These are phyloP conservation scores for Chinchilla lanigera DNA, from an alignment of 2,113 vertebrate genomes.

Conservation along the genomic window DNA sequence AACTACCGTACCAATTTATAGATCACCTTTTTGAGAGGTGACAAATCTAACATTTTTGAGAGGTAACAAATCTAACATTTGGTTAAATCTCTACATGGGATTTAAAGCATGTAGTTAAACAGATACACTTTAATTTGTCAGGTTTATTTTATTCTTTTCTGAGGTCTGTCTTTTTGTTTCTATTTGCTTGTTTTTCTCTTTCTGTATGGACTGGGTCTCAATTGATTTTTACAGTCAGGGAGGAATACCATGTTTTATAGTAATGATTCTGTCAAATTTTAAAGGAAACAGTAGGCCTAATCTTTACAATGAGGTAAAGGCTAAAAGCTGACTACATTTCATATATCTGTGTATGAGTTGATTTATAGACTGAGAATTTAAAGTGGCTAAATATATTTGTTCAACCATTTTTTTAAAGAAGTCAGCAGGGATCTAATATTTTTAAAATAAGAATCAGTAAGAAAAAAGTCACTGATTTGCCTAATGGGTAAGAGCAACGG, in stretches of 20 bases:
- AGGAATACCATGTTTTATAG: background rate
- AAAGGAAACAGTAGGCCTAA: background rate
- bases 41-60: slow-evolving; percentile 26
- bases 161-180: background rate
- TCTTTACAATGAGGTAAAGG: background rate
- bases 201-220: background rate
- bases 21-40: background rate
- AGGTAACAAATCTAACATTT: slow-evolving; percentile 33
- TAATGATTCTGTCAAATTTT: background rate
- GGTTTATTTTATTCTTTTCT: background rate
- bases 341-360: background rate
- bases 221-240: background rate
- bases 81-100: background rate
- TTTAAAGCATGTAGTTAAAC: background rate
- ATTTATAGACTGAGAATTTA: background rate
- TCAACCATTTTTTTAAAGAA: slow-evolving; percentile 1
- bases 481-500: background rate
- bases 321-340: background rate
- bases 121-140: background rate
- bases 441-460: background rate
- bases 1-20: too few species aligned
- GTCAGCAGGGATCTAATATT: background rate
- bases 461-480: background rate
- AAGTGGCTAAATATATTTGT: background rate
- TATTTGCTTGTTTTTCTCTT: background rate